These are phyloP conservation scores for Brenthis ino DNA, from an alignment of 2,888 invertebrate genomes.

Conservation along the genomic window DNA sequence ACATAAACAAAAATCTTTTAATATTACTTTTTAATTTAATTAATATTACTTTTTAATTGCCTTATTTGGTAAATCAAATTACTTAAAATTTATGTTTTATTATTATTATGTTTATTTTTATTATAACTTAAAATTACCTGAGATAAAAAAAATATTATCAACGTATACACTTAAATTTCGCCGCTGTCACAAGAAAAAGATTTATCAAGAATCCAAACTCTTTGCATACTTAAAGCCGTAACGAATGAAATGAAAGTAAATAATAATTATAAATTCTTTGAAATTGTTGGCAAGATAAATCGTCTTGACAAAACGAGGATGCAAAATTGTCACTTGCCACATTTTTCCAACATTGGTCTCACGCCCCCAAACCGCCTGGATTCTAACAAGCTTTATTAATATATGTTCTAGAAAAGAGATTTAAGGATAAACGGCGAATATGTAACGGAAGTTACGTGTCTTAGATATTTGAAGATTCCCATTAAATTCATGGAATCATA, in stretches of 20 bases:
- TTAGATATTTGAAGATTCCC: constrained; percentile 16
- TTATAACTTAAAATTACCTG: too few species aligned
- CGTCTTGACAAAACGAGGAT: constrained; percentile 43
- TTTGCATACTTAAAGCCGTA: constrained; percentile 18
- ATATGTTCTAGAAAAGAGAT: constrained; percentile 28
- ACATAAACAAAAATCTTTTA: too few species aligned
- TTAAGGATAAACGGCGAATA: constrained; percentile 28
- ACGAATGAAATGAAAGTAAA: constrained; percentile 46
- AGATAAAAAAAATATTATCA: neutral
- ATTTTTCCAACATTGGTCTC: constrained; percentile 30
- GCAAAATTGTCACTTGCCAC: constrained; percentile 37
- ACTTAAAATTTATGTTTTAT: too few species aligned
- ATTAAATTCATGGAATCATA: constrained; percentile 15
- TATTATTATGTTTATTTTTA: too few species aligned
- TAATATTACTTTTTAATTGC: too few species aligned
- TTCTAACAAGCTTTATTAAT: constrained; percentile 28
- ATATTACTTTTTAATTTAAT: too few species aligned
- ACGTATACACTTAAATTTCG: constrained; percentile 1
- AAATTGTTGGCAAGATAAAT: constrained; percentile 42
- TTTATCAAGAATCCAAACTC: constrained; percentile 9
- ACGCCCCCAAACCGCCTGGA: constrained; percentile 25
- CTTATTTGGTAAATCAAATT: too few species aligned
- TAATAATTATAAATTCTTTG: constrained; percentile 42
- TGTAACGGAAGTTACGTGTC: constrained; percentile 36
- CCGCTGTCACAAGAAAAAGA: constrained; percentile 9